Base-by-base conservation (phyloP, 2,113 vertebrate species). In the Sander lucioperca region DNA sequence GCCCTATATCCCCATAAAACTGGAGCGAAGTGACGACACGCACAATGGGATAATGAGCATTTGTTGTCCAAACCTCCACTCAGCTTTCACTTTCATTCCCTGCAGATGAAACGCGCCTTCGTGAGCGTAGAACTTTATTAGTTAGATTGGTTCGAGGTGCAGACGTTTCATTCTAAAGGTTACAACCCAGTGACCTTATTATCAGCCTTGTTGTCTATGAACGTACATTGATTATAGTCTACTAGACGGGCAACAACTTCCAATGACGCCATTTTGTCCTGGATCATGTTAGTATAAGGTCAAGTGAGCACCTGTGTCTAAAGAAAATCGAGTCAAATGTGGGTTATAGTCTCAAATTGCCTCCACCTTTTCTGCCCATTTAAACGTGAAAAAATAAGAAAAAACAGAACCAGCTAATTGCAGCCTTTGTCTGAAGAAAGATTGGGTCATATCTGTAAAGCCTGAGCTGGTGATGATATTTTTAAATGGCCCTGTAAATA, bases 1-100 rank as follows among this genome's bases (percentile, higher is more conserved):
- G 30, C 51, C 54, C 67, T 11, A 33, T 74, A 70, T 73, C 47
- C 47, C 39, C 16, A 72, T 61, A 66, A 84, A 88, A 72, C 25
- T 74, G 30, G 70, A 74, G 51, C 65, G 48, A 77, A 61, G 82
- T 88, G 90, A 93, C 81, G 73, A 82, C 74, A 80, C 62, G n/a
- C 61, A 57, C 86, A 69, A 80, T 51, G 63, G 73, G 80, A 72
- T 80, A 16, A 54, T 14, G 53, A 62, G n/a, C 74, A 51, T 70
- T 25, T 78, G 57, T 58, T 36, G 33, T 73, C 77, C 50, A 43
- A 59, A 79, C 84, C 80, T 78, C 83, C 33, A 66, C 80, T 36
- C 71, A 62, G 33, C 69, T 36, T 50, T 79, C 62, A 48, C 54
- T 30, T 56, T 61, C 21, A 57, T 18, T 62, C 23, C 23, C 47